Percentiles rank a stretch among this genome's conserved stretches.
These are phyloP conservation scores for Aspiorhynchus laticeps DNA, from an alignment of 2,113 vertebrate species.

Conservation along the genomic window DNA sequence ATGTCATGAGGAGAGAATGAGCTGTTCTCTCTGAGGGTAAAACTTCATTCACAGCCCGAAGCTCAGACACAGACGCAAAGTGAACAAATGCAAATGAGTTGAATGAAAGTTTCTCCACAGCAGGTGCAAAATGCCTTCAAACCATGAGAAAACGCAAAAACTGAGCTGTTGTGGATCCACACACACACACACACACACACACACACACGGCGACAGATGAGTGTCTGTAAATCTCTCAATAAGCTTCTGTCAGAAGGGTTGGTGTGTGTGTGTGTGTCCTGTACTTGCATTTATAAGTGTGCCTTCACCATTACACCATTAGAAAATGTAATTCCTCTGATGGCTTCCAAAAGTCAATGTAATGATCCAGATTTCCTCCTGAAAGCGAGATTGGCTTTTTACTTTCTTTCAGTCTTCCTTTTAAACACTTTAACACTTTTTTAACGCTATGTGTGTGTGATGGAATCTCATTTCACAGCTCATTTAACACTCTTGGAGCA, in stretches of 20 bases:
- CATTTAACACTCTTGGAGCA: slow-evolving; percentile 22
- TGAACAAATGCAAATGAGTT: not conserved
- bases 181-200: slow-evolving; percentile 26
- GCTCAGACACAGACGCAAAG: not conserved
- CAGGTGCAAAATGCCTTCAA: slow-evolving; percentile 39
- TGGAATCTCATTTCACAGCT: slow-evolving; percentile 41
- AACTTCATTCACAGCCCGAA: slow-evolving; percentile 13
- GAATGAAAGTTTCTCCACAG: slow-evolving; percentile 25
- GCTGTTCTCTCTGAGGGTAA: not conserved
- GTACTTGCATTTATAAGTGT: not conserved
- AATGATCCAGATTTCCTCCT: slow-evolving; percentile 18
- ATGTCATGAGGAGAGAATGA: not conserved
- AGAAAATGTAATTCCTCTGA: slow-evolving; percentile 10
- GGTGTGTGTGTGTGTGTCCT: slow-evolving; percentile 10
- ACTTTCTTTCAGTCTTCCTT: slow-evolving; percentile 19
- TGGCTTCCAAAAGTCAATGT: not conserved
- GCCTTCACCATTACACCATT: not conserved
- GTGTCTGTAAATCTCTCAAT: slow-evolving; percentile 41
- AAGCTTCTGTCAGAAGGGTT: slow-evolving; percentile 6
- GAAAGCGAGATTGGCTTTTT: slow-evolving; percentile 14
- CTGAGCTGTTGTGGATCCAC: slow-evolving; percentile 41
- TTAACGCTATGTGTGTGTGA: not conserved
- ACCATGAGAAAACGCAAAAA: slow-evolving; percentile 52
- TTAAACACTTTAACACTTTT: slow-evolving; percentile 14
- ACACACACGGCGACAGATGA: slow-evolving; percentile 40